phyloP scores from a whole-genome alignment of 2,797 vertebrate species.

The Acridotheres tristis region DNA sequence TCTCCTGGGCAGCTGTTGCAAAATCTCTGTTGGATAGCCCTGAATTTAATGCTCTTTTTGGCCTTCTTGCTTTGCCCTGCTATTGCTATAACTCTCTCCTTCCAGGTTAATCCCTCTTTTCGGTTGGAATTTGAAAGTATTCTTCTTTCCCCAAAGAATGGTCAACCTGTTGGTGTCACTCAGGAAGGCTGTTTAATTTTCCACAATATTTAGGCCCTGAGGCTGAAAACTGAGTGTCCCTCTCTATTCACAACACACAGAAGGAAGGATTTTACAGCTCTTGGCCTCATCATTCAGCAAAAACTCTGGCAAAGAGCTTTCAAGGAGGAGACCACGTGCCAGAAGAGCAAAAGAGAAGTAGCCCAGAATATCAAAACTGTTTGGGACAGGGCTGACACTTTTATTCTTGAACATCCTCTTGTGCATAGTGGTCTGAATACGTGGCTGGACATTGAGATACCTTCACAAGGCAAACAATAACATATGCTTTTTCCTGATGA shows the following conservation, averaged over 20 bases:
- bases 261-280: background rate
- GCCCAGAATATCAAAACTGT: background rate
- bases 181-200: background rate
- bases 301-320: background rate
- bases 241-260: background rate
- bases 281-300: background rate
- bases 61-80: background rate
- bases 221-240: background rate
- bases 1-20: background rate
- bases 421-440: background rate
- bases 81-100: background rate
- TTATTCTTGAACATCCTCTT: background rate
- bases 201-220: background rate
- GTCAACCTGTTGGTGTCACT: background rate
- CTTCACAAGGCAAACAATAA: background rate
- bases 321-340: fast-evolving
- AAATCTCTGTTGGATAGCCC: background rate
- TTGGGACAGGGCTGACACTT: background rate
- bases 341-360: background rate
- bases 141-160: background rate
- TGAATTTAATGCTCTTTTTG: background rate
- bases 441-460: background rate
- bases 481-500: background rate
- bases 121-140: background rate
- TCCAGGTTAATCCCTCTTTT: background rate